phyloP scores from a whole-genome alignment of 2,113 vertebrate genomes.

The Panurus biarmicus region DNA sequence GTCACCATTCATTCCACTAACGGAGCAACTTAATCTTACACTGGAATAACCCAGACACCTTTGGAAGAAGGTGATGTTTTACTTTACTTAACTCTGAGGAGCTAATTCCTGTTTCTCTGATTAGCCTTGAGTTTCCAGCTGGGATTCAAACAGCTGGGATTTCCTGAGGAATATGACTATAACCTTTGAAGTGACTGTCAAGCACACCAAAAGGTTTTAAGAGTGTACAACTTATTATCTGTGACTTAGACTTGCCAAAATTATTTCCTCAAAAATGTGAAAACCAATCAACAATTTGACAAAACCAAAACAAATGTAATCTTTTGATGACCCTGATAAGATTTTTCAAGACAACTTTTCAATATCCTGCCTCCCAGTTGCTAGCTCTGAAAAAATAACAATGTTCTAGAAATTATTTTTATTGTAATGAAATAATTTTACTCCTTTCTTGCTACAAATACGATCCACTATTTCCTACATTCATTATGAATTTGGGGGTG shows the following conservation, averaged over 20 bases:
- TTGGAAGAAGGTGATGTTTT: neutral
- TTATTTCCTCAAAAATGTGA: neutral
- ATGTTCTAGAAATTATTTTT: neutral
- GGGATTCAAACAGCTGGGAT: neutral
- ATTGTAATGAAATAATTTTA: neutral
- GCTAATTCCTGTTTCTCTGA: neutral
- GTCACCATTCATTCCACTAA: neutral
- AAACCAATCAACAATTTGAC: neutral
- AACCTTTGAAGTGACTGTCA: neutral
- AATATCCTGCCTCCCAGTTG: neutral
- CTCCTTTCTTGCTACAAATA: neutral
- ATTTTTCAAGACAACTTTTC: neutral
- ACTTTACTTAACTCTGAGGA: neutral
- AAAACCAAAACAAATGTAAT: neutral
- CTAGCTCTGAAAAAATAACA: neutral
- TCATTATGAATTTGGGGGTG: neutral
- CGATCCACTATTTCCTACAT: neutral
- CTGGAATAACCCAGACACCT: neutral
- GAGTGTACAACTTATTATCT: neutral
- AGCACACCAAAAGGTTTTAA: neutral
- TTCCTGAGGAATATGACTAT: neutral
- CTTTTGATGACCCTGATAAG: neutral
- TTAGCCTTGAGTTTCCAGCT: neutral
- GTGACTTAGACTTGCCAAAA: neutral
- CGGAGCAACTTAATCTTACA: neutral